Conservation (phyloP, 2,888 invertebrate species). For the Clepsis dumicolana region DNA sequence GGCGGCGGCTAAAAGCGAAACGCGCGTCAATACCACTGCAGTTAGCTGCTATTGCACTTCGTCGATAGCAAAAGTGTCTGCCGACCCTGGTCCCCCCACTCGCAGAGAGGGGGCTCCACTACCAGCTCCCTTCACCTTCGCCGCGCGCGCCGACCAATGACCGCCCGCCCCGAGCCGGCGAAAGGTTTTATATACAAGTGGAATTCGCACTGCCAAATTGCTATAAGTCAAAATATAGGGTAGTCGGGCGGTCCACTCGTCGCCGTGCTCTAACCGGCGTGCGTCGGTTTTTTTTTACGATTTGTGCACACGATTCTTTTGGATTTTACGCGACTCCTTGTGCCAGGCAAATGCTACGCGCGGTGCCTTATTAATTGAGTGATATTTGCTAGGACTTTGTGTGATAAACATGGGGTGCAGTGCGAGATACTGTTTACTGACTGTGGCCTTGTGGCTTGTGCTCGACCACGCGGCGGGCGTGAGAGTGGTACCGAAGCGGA, state of each 20-base stretch:
- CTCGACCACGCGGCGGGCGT: constrained; percentile 83
- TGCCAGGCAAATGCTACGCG: constrained; percentile 70
- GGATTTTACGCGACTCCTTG: constrained; percentile 60
- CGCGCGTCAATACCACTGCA: constrained; percentile 65
- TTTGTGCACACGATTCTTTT: constrained; percentile 55
- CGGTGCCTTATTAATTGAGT: constrained; percentile 65
- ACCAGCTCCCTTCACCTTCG: constrained; percentile 82
- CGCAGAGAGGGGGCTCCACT: constrained; percentile 63
- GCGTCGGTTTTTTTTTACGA: constrained; percentile 50
- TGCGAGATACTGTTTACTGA: constrained; percentile 82
- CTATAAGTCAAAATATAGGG: constrained; percentile 88
- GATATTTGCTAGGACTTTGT: constrained; percentile 64
- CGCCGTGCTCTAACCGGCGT: constrained; percentile 63
- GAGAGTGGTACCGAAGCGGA: constrained; percentile 84
- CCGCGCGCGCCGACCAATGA: constrained; percentile 78
- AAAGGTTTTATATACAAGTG: constrained; percentile 89
- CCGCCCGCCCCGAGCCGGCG: constrained; percentile 83
- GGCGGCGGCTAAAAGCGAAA: constrained; percentile 60
- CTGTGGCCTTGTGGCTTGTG: constrained; percentile 82
- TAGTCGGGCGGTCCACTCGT: constrained; percentile 84
- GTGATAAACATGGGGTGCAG: constrained; percentile 81
- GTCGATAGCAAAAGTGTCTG: constrained; percentile 84
- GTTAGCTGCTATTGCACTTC: constrained; percentile 67
- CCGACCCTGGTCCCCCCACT: constrained; percentile 80
- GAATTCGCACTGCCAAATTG: constrained; percentile 86